phyloP scores from a whole-genome alignment of 2,797 vertebrate genomes.

The Premnoplex brunnescens region DNA sequence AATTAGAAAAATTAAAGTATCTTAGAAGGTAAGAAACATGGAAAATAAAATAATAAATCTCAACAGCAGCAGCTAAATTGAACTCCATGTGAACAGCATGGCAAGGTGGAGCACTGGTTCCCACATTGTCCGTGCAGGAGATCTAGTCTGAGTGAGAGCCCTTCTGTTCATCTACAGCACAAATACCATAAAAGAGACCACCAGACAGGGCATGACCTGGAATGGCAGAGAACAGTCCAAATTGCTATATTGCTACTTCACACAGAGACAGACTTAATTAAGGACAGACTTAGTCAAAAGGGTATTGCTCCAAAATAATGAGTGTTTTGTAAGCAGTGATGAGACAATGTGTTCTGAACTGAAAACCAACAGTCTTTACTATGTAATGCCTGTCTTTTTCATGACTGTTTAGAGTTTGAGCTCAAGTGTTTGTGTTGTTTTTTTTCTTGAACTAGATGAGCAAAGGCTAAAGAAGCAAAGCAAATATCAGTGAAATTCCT shows the following conservation, averaged over 20 bases:
- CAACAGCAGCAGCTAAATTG: background rate
- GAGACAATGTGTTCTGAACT: background rate
- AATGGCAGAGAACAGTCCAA: background rate
- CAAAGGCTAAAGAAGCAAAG: background rate
- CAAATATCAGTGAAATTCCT: background rate
- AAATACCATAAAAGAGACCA: background rate
- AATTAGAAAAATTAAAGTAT: background rate
- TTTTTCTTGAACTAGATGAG: background rate
- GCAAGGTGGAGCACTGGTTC: background rate
- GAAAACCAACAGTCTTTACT: background rate
- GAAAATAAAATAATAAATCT: background rate
- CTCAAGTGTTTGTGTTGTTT: background rate
- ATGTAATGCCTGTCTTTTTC: background rate
- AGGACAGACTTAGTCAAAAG: background rate
- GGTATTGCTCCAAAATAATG: background rate
- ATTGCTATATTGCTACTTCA: background rate
- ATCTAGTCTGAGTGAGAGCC: background rate
- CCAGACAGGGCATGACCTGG: background rate
- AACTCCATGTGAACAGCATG: background rate
- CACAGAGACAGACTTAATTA: background rate
- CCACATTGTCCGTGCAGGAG: background rate
- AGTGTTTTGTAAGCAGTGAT: background rate
- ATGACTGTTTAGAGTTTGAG: background rate
- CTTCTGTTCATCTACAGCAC: background rate
- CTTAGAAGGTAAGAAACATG: background rate